Evolutionary conservation across 2,888 invertebrate genomes (phyloP).

Genomic region (Drosophila tripunctata): DNA sequence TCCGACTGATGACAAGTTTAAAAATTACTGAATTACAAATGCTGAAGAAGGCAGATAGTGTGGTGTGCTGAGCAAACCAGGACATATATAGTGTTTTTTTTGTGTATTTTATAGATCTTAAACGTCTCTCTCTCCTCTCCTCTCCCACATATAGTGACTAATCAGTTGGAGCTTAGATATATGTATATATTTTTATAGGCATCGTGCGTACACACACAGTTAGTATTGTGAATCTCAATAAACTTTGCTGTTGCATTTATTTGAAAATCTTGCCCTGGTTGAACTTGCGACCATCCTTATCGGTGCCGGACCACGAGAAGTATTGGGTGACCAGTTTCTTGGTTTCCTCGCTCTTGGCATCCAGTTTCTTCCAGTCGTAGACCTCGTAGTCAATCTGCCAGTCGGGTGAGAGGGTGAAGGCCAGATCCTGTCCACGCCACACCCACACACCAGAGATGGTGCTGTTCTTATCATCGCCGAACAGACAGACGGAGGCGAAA

Average conservation of each 20-base stretch:
- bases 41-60: conserved; percentile 58
- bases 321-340: conserved; percentile 95
- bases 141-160: conserved; percentile 46
- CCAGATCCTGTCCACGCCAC: conserved; percentile 98
- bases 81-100: too few species aligned
- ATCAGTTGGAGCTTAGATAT: conserved; percentile 65
- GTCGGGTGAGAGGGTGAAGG: conserved; percentile 94
- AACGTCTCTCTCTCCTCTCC: conserved; percentile 44
- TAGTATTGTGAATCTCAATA: conserved; percentile 56
- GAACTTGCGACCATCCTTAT: conserved; percentile 95
- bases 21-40: conserved; percentile 54
- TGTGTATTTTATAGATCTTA: conserved; percentile 38
- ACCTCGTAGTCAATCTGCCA: conserved; percentile 99
- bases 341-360: conserved; percentile 91
- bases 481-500: conserved; percentile 96
- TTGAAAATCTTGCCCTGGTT: conserved; percentile 99
- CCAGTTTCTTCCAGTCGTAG: conserved; percentile 97
- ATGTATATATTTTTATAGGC: too few species aligned
- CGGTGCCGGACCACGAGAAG: conserved; percentile 94
- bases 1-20: conserved; percentile 47
- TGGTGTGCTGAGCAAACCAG: conserved; percentile 58
- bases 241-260: conserved; percentile 85
- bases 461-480: conserved; percentile 96
- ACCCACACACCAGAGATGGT: conserved; percentile 98
- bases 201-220: conserved; percentile 40